Conservation (phyloP, 2,888 invertebrate species). For the Eristalis tenax region DNA sequence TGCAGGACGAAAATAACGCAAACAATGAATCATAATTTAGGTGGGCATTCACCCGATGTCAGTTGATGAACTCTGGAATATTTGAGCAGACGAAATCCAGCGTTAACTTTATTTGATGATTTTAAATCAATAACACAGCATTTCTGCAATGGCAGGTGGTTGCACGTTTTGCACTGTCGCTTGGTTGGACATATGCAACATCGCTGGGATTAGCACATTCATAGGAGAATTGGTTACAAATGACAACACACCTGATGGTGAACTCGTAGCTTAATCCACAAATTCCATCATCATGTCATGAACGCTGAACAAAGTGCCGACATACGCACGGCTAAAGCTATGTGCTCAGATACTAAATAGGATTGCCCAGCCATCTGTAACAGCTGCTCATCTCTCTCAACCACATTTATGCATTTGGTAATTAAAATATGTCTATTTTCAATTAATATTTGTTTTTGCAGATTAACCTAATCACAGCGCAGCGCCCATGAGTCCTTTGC, state of each 20-base stretch:
- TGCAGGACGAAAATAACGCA: not conserved
- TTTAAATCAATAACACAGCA: not conserved
- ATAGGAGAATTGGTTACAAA: too few species aligned
- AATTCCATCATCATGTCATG: too few species aligned
- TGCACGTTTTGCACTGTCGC: too few species aligned
- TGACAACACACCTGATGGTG: too few species aligned
- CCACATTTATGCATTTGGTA: not conserved
- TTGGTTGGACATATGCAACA: too few species aligned
- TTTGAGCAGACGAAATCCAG: constrained; percentile 1
- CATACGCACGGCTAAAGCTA: too few species aligned
- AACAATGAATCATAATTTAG: not conserved
- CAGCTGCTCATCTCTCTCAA: too few species aligned
- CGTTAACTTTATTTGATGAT: not conserved
- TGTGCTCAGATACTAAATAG: too few species aligned
- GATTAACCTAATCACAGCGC: not conserved
- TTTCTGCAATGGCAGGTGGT: not conserved
- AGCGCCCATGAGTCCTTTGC: not conserved
- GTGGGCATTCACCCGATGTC: not conserved
- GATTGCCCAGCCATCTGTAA: too few species aligned
- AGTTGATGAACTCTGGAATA: not conserved
- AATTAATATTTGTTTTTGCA: not conserved
- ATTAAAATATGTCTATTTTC: not conserved
- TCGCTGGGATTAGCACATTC: too few species aligned
- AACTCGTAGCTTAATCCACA: too few species aligned
- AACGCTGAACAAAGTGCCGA: too few species aligned